Evolutionary conservation across 2,888 invertebrate species (phyloP).

Genomic region (Ochlodes sylvanus): DNA sequence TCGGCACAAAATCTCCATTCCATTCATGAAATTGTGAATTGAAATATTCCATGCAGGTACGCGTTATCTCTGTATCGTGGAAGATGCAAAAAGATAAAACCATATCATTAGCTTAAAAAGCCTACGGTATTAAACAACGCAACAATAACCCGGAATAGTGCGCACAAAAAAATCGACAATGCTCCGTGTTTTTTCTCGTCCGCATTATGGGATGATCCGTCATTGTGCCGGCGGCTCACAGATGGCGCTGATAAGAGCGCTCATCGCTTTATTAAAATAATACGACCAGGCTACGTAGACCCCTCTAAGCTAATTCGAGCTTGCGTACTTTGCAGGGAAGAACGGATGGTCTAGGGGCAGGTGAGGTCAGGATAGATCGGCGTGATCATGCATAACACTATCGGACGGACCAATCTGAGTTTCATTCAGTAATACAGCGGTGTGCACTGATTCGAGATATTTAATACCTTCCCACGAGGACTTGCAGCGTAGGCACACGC

Average conservation of each 20-base stretch:
- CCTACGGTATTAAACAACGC: slow-evolving; percentile 79
- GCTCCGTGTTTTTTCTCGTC: slow-evolving; percentile 67
- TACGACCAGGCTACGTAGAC: slow-evolving; percentile 58
- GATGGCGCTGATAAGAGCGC: slow-evolving; percentile 79
- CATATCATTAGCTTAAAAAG: slow-evolving; percentile 84
- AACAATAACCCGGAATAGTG: slow-evolving; percentile 76
- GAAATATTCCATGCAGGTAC: slow-evolving; percentile 34
- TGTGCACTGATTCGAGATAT: slow-evolving; percentile 73
- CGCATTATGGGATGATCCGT: slow-evolving; percentile 82
- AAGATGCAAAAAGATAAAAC: slow-evolving; percentile 73
- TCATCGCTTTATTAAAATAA: slow-evolving; percentile 78
- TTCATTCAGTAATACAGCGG: slow-evolving; percentile 64
- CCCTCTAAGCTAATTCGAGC: slow-evolving; percentile 46
- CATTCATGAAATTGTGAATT: slow-evolving; percentile 29
- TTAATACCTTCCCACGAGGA: slow-evolving; percentile 82
- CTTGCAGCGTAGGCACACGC: slow-evolving; percentile 65
- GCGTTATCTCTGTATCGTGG: slow-evolving; percentile 53
- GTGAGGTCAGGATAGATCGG: slow-evolving; percentile 57
- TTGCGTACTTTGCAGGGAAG: background rate
- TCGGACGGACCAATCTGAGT: slow-evolving; percentile 69
- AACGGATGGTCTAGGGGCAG: slow-evolving; percentile 42
- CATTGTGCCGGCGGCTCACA: slow-evolving; percentile 73
- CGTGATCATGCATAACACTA: slow-evolving; percentile 56
- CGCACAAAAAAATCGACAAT: slow-evolving; percentile 68
- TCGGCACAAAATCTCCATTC: slow-evolving; percentile 27